phyloP scores from a whole-genome alignment of 2,888 invertebrate genomes.

The Helicoverpa assulta region DNA sequence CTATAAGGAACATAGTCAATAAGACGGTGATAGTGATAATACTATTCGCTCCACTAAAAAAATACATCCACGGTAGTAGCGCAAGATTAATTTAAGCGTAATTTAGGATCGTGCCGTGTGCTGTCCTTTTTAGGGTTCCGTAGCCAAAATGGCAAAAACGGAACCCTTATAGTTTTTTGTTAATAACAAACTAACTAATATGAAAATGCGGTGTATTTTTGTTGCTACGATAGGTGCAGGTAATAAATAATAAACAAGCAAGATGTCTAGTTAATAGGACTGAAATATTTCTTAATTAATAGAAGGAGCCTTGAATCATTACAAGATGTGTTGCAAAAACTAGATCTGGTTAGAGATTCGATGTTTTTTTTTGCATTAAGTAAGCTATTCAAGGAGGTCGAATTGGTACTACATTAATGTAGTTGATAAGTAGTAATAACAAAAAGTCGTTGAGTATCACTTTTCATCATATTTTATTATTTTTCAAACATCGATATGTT shows the following conservation, averaged over 20 bases:
- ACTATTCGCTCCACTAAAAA: too few species aligned
- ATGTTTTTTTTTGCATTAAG: neutral
- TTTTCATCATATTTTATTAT: neutral
- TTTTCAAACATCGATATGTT: neutral
- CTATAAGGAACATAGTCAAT: too few species aligned
- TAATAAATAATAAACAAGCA: neutral
- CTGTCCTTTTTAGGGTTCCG: too few species aligned
- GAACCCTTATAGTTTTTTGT: too few species aligned
- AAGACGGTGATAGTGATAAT: too few species aligned
- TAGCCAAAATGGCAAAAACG: too few species aligned
- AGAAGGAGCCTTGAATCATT: neutral
- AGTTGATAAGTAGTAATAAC: too few species aligned
- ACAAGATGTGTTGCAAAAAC: neutral
- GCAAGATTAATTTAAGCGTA: too few species aligned
- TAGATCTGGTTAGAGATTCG: conserved; percentile 1
- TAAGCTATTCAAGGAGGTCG: neutral
- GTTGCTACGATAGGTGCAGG: neutral
- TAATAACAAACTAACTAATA: too few species aligned
- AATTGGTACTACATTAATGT: neutral
- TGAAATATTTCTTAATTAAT: neutral
- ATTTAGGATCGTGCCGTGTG: too few species aligned
- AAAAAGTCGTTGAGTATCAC: neutral
- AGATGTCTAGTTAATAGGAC: neutral
- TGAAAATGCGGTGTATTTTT: too few species aligned
- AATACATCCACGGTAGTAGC: too few species aligned